Conservation (phyloP, 1,140 invertebrate genomes). For the Drosophila prosaltans region DNA sequence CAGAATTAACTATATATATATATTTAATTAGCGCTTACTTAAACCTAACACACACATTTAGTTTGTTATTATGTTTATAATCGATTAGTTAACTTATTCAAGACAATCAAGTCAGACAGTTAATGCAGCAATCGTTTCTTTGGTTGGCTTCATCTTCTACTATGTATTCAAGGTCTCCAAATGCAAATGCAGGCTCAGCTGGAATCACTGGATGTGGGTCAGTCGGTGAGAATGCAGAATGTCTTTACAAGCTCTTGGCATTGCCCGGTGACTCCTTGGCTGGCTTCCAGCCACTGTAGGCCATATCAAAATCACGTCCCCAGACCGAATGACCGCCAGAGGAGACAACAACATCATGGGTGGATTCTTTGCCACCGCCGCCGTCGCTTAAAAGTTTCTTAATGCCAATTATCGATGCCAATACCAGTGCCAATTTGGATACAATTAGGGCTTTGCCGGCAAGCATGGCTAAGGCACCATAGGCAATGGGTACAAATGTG, state of each 20-base stretch:
- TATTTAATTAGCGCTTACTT: constrained; percentile 79
- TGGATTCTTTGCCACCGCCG: constrained; percentile 85
- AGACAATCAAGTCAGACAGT: constrained; percentile 72
- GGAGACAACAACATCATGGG: constrained; percentile 89
- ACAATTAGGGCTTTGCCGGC: constrained; percentile 93
- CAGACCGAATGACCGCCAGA: constrained; percentile 88
- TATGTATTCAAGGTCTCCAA: constrained; percentile 33
- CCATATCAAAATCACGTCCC: constrained; percentile 88
- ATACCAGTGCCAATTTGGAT: constrained; percentile 90
- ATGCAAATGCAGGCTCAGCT: constrained; percentile 60
- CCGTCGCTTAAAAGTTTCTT: constrained; percentile 90
- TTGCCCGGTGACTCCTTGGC: constrained; percentile 64
- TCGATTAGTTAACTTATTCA: constrained; percentile 67
- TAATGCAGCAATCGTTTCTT: constrained; percentile 73
- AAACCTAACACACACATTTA: constrained; percentile 81
- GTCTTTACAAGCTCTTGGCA: constrained; percentile 65
- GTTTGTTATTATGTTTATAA: constrained; percentile 58
- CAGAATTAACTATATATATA: constrained; percentile 75
- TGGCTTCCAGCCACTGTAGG: constrained; percentile 87
- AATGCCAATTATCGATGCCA: constrained; percentile 92
- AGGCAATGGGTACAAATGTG: constrained; percentile 90
- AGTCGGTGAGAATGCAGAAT: background rate
- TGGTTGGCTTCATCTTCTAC: constrained; percentile 50
- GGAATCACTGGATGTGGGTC: constrained; percentile 4
- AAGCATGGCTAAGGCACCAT: constrained; percentile 90